phyloP scores from a whole-genome alignment of 2,888 invertebrate species.

The Chloroclysta siterata region DNA sequence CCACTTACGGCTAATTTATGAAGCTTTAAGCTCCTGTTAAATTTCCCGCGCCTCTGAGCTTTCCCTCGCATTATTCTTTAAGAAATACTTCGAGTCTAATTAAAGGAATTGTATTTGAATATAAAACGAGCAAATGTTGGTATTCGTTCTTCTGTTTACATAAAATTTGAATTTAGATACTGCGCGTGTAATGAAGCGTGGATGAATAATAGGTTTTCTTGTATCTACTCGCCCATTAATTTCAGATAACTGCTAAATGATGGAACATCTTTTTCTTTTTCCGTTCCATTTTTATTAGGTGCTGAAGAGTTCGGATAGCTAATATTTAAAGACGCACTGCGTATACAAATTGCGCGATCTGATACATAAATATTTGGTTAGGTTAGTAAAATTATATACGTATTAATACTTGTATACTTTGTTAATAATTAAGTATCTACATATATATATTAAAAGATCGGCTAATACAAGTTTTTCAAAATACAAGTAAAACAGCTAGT shows the following conservation, averaged over 20 bases:
- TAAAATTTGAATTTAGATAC: constrained; percentile 46
- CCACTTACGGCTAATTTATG: constrained; percentile 51
- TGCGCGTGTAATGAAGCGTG: constrained; percentile 42
- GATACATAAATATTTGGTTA: background rate
- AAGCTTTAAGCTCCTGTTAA: constrained; percentile 46
- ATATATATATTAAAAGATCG: too few species aligned
- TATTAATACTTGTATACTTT: too few species aligned
- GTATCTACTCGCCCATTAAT: constrained; percentile 36
- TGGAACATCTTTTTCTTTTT: constrained; percentile 28
- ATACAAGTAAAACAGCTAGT: too few species aligned
- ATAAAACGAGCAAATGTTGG: constrained; percentile 58
- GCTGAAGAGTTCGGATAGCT: constrained; percentile 1
- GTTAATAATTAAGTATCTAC: too few species aligned
- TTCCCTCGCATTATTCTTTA: constrained; percentile 63
- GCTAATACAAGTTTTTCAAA: too few species aligned
- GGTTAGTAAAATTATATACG: too few species aligned
- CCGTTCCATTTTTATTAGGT: constrained; percentile 21
- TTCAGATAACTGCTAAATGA: constrained; percentile 39
- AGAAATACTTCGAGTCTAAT: constrained; percentile 67
- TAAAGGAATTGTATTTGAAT: constrained; percentile 73
- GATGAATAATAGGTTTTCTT: constrained; percentile 44
- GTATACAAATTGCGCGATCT: background rate
- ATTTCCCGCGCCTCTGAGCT: constrained; percentile 40
- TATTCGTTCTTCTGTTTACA: constrained; percentile 59
- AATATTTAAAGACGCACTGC: constrained; percentile 12